Evolutionary conservation across 2,797 vertebrate genomes (phyloP).

Genomic region (Urophycis tenuis): DNA sequence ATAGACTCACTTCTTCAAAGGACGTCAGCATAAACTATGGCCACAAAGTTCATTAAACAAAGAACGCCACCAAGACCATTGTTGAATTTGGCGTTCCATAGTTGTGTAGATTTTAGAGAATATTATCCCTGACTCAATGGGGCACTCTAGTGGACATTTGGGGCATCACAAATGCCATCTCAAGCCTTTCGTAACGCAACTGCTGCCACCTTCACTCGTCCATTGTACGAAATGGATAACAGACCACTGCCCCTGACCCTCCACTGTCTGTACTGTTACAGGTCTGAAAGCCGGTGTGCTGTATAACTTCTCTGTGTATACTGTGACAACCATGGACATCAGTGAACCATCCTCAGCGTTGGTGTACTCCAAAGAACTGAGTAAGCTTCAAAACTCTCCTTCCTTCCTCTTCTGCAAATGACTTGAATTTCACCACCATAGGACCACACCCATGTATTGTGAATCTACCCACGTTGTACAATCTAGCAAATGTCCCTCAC

Average conservation of each 20-base stretch:
- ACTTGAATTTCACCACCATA: neutral
- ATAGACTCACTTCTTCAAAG: neutral
- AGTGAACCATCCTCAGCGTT: constrained; percentile 55
- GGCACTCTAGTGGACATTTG: constrained; percentile 41
- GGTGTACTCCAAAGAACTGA: constrained; percentile 59
- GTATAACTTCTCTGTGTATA: constrained; percentile 63
- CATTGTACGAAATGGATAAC: neutral
- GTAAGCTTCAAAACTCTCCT: constrained; percentile 54
- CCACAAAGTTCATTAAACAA: neutral
- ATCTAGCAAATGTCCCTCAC: too few species aligned
- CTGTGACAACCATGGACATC: constrained; percentile 64
- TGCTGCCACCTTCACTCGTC: neutral
- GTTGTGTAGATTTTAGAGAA: neutral
- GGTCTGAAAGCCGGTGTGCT: constrained; percentile 59
- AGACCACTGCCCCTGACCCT: neutral
- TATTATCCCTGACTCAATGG: constrained; percentile 6
- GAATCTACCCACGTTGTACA: too few species aligned
- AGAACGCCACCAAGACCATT: neutral
- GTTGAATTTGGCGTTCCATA: neutral
- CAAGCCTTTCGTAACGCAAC: neutral
- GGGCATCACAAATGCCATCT: neutral
- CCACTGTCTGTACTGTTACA: constrained; percentile 44
- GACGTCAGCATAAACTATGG: neutral
- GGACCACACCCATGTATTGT: neutral
- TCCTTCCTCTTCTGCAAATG: neutral